Evolutionary conservation across 2,888 invertebrate genomes (phyloP).

Genomic region (Ichneumon xanthorius): DNA sequence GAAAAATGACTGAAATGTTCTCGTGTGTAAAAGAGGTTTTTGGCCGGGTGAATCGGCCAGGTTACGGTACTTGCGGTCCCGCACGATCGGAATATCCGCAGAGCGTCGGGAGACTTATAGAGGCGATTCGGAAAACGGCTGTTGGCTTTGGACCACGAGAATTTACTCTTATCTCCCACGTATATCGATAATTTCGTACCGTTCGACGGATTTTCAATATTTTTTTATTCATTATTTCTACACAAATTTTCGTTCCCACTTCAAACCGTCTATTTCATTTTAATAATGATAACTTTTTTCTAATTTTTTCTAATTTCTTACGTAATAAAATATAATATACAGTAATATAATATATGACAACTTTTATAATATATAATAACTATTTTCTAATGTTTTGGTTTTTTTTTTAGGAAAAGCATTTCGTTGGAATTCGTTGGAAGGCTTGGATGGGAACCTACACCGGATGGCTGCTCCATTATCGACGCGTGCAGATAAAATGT

Average conservation of each 20-base stretch:
- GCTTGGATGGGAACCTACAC: neutral
- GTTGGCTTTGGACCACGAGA: conserved; percentile 44
- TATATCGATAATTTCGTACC: conserved; percentile 48
- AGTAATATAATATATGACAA: too few species aligned
- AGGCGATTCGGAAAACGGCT: conserved; percentile 57
- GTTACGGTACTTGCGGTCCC: conserved; percentile 47
- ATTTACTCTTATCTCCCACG: conserved; percentile 53
- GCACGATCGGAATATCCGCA: conserved; percentile 48
- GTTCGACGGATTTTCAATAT: neutral
- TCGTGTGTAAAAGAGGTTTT: conserved; percentile 23
- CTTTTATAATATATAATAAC: too few species aligned
- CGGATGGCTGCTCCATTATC: conserved; percentile 34
- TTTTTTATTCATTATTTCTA: neutral
- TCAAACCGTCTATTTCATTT: too few species aligned
- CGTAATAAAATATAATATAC: too few species aligned
- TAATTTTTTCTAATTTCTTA: too few species aligned
- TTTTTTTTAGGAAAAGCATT: neutral
- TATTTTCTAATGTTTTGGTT: too few species aligned
- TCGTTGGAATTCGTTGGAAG: neutral
- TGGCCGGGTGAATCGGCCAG: conserved; percentile 20
- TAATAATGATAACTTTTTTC: too few species aligned
- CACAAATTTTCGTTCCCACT: too few species aligned
- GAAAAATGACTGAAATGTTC: conserved; percentile 57
- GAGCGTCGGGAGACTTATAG: conserved; percentile 41
- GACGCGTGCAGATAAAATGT: conserved; percentile 21